A percentile compares a stretch with the other conserved stretches of the same genome.
phyloP scores from a whole-genome alignment of 1,140 invertebrate species.

The Proctacanthus coquilletti region DNA sequence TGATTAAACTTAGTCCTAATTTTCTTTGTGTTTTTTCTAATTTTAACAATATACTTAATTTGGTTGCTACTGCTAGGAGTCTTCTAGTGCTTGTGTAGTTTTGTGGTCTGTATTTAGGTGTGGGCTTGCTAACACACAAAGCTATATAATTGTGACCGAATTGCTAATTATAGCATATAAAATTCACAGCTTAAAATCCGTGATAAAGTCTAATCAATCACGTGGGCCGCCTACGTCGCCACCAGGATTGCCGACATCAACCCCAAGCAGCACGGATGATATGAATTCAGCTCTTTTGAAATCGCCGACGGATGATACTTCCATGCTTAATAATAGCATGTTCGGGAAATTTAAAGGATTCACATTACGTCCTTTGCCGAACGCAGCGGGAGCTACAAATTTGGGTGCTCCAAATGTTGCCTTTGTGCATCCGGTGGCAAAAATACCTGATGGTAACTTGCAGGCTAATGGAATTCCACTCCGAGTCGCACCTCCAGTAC shows the following conservation, averaged over 20 bases:
- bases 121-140: no score
- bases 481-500: constrained; percentile 22
- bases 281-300: constrained; percentile 41
- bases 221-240: constrained; percentile 6
- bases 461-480: constrained; percentile 13
- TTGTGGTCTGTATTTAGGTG: no score
- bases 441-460: constrained; percentile 11
- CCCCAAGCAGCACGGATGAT: constrained; percentile 39
- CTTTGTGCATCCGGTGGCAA: constrained; percentile 24
- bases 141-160: no score
- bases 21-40: no score
- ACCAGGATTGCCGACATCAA: constrained; percentile 30
- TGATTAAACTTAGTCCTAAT: no score
- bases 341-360: constrained; percentile 78
- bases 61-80: no score
- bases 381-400: constrained; percentile 16
- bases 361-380: constrained; percentile 48
- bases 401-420: constrained; percentile 26
- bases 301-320: constrained; percentile 33
- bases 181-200: constrained; percentile 19
- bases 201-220: constrained; percentile 14
- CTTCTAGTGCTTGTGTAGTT: no score
- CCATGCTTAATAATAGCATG: constrained; percentile 43
- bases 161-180: no score
- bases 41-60: no score